These are phyloP conservation scores for Selenia dentaria DNA, from an alignment of 2,888 invertebrate species.

Conservation along the genomic window DNA sequence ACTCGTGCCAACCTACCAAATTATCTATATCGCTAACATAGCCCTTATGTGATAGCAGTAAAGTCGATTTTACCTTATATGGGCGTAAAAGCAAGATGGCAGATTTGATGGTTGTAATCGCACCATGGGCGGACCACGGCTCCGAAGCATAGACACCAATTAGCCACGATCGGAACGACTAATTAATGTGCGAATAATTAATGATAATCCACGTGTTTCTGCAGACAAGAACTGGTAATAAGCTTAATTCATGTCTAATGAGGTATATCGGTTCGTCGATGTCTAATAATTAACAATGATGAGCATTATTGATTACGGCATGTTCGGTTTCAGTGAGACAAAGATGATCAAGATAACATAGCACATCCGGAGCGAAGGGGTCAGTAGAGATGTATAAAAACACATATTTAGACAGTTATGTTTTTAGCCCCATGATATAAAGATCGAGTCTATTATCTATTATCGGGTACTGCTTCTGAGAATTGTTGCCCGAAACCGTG, in stretches of 20 bases:
- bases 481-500: no score
- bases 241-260: constrained; percentile 32
- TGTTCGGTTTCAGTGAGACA: no score
- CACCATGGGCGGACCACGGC: constrained; percentile 80
- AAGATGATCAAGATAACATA: no score
- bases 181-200: constrained; percentile 69
- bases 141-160: constrained; percentile 76
- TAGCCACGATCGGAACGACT: constrained; percentile 68
- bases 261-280: no score
- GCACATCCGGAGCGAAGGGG: no score
- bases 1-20: constrained; percentile 60
- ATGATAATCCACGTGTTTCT: constrained; percentile 43
- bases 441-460: no score
- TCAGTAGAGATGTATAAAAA: no score
- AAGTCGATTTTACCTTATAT: constrained; percentile 48
- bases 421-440: no score
- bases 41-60: constrained; percentile 44
- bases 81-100: constrained; percentile 50
- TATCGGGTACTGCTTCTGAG: no score
- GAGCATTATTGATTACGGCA: no score
- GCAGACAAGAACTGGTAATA: constrained; percentile 31
- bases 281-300: no score
- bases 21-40: constrained; percentile 55
- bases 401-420: no score
- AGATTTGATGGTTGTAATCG: constrained; percentile 71